These are phyloP conservation scores for Yoshiicerus persimilis DNA, from an alignment of 1,140 invertebrate genomes.

Conservation along the genomic window DNA sequence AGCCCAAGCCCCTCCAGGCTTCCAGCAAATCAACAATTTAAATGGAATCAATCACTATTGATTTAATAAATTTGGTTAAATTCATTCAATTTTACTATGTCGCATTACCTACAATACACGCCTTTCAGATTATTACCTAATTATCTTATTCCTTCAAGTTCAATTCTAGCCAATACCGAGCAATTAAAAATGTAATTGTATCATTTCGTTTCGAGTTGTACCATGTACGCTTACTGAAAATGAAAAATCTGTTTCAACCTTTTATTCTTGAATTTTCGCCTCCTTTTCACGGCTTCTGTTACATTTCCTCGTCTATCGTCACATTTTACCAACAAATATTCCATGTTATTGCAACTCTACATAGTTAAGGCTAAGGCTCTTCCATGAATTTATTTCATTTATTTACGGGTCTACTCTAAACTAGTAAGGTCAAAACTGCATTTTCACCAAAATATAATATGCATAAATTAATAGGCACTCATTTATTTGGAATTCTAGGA, in stretches of 20 bases:
- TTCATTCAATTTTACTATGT: constrained; percentile 18
- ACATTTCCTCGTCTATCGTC: not conserved
- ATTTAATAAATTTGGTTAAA: constrained; percentile 6
- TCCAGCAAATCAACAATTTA: constrained; percentile 4
- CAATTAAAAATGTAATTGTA: not conserved
- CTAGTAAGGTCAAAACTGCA: too few relatives aligned
- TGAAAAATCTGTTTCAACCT: not conserved
- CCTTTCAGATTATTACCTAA: not conserved
- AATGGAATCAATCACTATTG: constrained; percentile 14
- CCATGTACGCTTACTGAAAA: not conserved
- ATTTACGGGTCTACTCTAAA: too few relatives aligned
- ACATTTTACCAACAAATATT: too few relatives aligned
- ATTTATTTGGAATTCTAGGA: not conserved
- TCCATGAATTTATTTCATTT: too few relatives aligned
- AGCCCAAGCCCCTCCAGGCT: not conserved
- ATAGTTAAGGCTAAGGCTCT: too few relatives aligned
- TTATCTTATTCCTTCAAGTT: not conserved
- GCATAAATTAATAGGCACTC: not conserved
- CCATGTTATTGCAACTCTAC: too few relatives aligned
- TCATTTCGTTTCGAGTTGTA: not conserved
- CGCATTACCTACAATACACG: not conserved
- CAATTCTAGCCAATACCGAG: not conserved
- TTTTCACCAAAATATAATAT: too few relatives aligned
- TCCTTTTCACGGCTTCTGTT: not conserved
- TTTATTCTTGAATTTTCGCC: not conserved